Base-by-base conservation (phyloP, 2,888 invertebrate species). In the Meteorus cinctellus region DNA sequence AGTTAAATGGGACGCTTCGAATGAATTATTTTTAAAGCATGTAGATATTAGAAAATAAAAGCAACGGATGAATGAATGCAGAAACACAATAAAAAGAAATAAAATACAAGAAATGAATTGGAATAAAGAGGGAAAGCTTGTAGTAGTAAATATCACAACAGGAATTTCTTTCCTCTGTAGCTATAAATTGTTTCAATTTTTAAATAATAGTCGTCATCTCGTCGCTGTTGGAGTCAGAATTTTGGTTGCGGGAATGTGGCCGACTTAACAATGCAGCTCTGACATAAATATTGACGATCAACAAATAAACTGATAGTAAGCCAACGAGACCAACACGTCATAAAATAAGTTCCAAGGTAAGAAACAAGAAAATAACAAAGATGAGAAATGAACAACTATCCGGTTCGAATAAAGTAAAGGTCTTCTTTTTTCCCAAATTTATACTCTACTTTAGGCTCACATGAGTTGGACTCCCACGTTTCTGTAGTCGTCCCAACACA, bases 151-250 rank as follows among this genome's bases (percentile, higher is more conserved):
- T 69, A 55, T 77, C 80, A 78, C 77, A 78, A 66, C 75, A 71
- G 74, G 51, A n/a, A 78, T 55, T 36, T 74, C 71, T 75, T 78
- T 74, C 70, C 76, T 77, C 72, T 73, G 77, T 55, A 79, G 74
- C 80, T 77, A 80, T 81, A 81, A 81, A 80, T 81, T 78, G 78
- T 73, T 81, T 80, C 78, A 81, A 81, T 81, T 81, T 77, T 80
- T 79, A 81, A 81, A 76, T 80, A 81, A 81, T 79, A 81, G 79
- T 79, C 76, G 75, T 45, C 48, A 41, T 41, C 12, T 41, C 41
- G 12, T 41, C 62, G 78, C 75, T 12, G 27, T 51, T 65, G 51
- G 76, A 78, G 77, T 72, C 76, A 75, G 80, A 77, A 75, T 69
- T 74, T 68, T 1, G 41, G 72, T 77, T 73, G 63, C 48, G 72